Evolutionary conservation across 2,113 vertebrate genomes (phyloP).

Genomic region (Nanorana parkeri): DNA sequence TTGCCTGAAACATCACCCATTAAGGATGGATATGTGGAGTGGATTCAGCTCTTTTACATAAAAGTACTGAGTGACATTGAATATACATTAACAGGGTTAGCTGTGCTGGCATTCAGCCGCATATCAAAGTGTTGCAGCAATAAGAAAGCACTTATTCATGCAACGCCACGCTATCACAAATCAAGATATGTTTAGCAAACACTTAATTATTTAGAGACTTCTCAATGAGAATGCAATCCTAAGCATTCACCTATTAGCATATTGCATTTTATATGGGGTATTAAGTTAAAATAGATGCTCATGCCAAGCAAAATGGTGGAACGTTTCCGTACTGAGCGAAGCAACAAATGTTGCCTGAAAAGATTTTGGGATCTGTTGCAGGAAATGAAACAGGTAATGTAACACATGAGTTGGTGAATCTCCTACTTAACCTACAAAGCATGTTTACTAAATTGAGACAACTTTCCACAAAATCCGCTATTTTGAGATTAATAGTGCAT

Average conservation of each 20-base stretch:
- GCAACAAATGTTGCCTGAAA: no score
- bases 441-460: no score
- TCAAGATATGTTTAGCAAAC: constrained; percentile 32
- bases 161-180: constrained; percentile 18
- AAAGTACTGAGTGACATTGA: constrained; percentile 55
- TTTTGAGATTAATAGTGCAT: no score
- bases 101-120: constrained; percentile 30
- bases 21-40: constrained; percentile 51
- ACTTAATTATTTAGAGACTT: constrained; percentile 15
- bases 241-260: constrained; percentile 23
- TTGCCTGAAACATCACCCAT: constrained; percentile 56
- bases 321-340: no score
- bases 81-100: constrained; percentile 52
- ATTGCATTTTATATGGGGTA: background rate
- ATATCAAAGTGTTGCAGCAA: constrained; percentile 14
- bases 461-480: no score
- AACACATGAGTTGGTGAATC: no score
- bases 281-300: background rate
- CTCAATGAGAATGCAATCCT: background rate
- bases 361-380: no score
- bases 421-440: no score
- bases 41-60: constrained; percentile 52
- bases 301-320: no score
- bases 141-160: constrained; percentile 34
- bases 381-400: no score